These are phyloP conservation scores for Lerista edwardsae DNA, from an alignment of 2,797 vertebrate species.

Conservation along the genomic window DNA sequence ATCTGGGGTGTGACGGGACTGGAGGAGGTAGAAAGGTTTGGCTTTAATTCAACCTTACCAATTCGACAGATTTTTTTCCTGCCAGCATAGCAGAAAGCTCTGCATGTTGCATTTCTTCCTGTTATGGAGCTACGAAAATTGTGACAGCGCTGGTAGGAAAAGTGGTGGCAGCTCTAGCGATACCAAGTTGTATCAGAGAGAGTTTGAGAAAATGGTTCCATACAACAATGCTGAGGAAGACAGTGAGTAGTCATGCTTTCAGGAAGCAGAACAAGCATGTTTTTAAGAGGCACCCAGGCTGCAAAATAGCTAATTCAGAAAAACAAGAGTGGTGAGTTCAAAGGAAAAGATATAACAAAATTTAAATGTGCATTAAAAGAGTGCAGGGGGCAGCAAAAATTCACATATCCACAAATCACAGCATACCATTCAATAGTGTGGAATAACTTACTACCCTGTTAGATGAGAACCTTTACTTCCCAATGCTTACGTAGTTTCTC, in stretches of 20 bases:
- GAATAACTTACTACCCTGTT: background rate
- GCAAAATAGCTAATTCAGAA: too few relatives aligned
- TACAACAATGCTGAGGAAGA: too few relatives aligned
- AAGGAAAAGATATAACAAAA: too few relatives aligned
- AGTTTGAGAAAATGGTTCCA: background rate
- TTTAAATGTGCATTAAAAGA: too few relatives aligned
- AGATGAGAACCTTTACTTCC: too few relatives aligned
- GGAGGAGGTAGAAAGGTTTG: background rate
- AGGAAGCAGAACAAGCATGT: too few relatives aligned
- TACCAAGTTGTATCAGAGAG: background rate
- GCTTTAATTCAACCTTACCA: background rate
- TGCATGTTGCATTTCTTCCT: background rate
- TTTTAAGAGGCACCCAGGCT: too few relatives aligned
- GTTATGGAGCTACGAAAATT: background rate
- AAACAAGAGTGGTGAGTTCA: too few relatives aligned
- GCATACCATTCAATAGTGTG: too few relatives aligned
- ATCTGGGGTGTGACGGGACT: background rate
- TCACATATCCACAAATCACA: background rate
- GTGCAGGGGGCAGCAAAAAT: too few relatives aligned
- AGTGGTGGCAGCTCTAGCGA: background rate
- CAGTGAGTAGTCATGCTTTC: too few relatives aligned
- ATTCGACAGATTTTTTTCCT: background rate
- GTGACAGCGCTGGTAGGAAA: background rate
- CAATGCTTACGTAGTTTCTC: background rate
- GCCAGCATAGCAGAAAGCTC: background rate